phyloP scores from a whole-genome alignment of 2,797 vertebrate species.

The Pseudochirops cupreus region DNA sequence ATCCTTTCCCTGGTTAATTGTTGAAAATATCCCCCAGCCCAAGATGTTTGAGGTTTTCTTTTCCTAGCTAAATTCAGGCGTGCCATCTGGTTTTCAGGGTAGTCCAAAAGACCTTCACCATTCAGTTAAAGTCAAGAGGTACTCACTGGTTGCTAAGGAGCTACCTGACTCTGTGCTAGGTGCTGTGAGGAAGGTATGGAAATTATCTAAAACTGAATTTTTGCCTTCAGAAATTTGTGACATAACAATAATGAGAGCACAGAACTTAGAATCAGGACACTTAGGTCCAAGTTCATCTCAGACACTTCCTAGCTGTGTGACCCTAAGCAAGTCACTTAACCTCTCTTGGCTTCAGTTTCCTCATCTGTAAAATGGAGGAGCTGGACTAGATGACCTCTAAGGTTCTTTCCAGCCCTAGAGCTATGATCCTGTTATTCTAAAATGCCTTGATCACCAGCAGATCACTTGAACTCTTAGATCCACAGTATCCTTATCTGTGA shows the following conservation, averaged over 20 bases:
- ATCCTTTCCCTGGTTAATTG: not conserved
- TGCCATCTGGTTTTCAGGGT: constrained; percentile 12
- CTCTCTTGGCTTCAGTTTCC: not conserved
- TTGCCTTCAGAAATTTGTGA: not conserved
- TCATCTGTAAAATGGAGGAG: not conserved
- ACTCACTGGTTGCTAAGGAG: not conserved
- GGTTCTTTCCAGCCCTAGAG: not conserved
- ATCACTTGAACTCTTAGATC: not conserved
- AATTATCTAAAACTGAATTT: not conserved
- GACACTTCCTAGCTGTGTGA: not conserved
- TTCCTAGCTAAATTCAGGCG: constrained; percentile 26
- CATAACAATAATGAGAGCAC: not conserved
- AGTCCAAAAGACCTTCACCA: constrained; percentile 26
- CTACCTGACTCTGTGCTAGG: not conserved
- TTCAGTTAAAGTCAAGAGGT: constrained; percentile 7
- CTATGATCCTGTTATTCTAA: too few species aligned
- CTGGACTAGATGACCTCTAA: not conserved
- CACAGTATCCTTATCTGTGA: not conserved
- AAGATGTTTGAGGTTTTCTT: constrained; percentile 4
- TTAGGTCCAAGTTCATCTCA: not conserved
- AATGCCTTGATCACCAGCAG: not conserved
- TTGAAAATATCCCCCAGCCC: not conserved
- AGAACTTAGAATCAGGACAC: not conserved
- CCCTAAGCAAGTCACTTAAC: not conserved
- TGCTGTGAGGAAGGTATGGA: not conserved